Evolutionary conservation across 2,888 invertebrate genomes (phyloP), one percentile per base, ranked within the genome.

Genomic region (Orgyia antiqua): DNA sequence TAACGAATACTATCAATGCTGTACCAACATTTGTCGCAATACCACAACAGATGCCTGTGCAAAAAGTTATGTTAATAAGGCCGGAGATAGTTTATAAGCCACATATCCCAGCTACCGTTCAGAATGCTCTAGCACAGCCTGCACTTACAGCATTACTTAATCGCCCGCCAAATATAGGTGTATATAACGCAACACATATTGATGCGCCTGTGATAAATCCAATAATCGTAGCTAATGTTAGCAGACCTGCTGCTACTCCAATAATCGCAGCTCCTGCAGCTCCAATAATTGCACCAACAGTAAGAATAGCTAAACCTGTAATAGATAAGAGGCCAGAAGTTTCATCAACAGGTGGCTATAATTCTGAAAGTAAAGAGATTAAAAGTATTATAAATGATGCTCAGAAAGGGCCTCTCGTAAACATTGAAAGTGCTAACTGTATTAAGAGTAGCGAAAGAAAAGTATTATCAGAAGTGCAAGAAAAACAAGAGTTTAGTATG

Each of bases 391-490:
- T 20, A 20, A 20, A 2, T 1, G 20, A n/a, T n/a, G n/a, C 4
- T 20, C n/a, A n/a, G n/a, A n/a, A n/a, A n/a, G n/a, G n/a, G n/a
- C n/a, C n/a, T n/a, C n/a, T n/a, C n/a, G n/a, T 6, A 4, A 15
- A 15, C 6, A 15, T 15, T 15, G 15, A 23, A 13, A 10, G 58
- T 31, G 33, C 48, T 3, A 60, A 55, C 36, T 33, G 25, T 4
- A 51, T 36, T 23, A 64, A 61, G 35, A 55, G 33, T 13, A 29
- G 34, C 29, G 63, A 68, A 37, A 53, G 56, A 34, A 75, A 68
- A 52, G 64, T 68, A 9, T 40, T 72, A 12, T 67, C 63, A 4
- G 60, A 71, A 48, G 66, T 73, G n/a, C 72, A 72, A 50, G 71
- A 71, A 35, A 71, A 62, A 40, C 50, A 56, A 13, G 49, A 46